Conservation (phyloP, 2,888 invertebrate species). For the Drosophila hamatofila region DNA sequence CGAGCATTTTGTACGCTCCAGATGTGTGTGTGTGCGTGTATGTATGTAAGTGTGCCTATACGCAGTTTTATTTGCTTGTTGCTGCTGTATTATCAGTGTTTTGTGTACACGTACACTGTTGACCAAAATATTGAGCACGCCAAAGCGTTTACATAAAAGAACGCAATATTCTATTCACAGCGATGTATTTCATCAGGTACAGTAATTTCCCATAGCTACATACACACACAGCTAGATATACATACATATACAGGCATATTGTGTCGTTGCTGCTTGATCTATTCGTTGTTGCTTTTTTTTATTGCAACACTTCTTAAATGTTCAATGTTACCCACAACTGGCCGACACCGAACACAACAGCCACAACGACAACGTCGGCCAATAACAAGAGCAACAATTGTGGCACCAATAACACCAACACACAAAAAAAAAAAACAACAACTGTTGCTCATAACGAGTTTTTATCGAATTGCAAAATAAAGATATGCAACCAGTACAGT, state of each 20-base stretch:
- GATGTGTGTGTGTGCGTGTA: constrained; percentile 18
- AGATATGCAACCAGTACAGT: constrained; percentile 68
- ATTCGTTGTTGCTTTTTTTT: constrained; percentile 64
- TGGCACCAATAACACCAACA: constrained; percentile 74
- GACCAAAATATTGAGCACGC: constrained; percentile 53
- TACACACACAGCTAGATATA: constrained; percentile 8
- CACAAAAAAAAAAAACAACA: constrained; percentile 37
- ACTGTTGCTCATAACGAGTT: constrained; percentile 76
- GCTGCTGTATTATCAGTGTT: constrained; percentile 46
- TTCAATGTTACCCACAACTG: constrained; percentile 75
- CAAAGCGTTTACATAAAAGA: constrained; percentile 31
- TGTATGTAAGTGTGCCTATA: constrained; percentile 2
- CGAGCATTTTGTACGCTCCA: constrained; percentile 52
- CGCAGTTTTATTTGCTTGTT: constrained; percentile 27
- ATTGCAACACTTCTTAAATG: constrained; percentile 80
- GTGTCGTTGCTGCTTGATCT: constrained; percentile 70
- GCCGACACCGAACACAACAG: constrained; percentile 51
- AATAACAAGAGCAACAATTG: constrained; percentile 81
- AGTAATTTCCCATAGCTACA: constrained; percentile 37
- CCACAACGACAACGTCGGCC: constrained; percentile 53
- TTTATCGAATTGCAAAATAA: constrained; percentile 80
- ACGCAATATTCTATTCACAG: constrained; percentile 43
- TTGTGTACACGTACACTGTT: constrained; percentile 47
- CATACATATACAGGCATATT: constrained; percentile 21
- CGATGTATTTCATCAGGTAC: constrained; percentile 41